Conservation (phyloP, 2,113 vertebrate species). For the Sapayoa aenigma region DNA sequence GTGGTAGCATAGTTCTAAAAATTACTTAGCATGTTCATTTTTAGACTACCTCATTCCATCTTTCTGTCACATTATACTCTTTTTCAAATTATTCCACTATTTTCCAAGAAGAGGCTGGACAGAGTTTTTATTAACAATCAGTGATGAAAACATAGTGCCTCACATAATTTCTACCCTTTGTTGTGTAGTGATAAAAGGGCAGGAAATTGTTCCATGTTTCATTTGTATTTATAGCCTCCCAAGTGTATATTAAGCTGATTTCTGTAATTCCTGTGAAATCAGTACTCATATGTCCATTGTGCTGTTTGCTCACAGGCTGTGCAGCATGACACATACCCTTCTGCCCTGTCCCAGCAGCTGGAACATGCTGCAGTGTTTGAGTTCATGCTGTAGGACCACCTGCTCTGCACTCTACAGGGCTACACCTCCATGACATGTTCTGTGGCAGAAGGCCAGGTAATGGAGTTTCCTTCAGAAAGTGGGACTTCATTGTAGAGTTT, state of each 20-base stretch:
- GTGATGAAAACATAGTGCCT: background rate
- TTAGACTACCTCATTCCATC: background rate
- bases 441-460: background rate
- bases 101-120: background rate
- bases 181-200: background rate
- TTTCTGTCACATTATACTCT: background rate
- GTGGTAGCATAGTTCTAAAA: background rate
- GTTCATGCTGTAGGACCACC: accelerated
- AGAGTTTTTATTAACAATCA: background rate
- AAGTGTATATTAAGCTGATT: background rate
- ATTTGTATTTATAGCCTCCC: background rate
- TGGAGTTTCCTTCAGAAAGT: background rate
- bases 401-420: background rate
- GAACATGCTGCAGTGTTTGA: background rate
- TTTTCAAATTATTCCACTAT: background rate
- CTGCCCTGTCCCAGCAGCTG: background rate
- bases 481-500: background rate
- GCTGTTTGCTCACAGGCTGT: background rate
- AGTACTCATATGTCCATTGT: background rate
- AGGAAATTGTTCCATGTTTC: background rate
- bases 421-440: background rate
- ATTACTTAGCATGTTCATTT: background rate
- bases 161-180: background rate
- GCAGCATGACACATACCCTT: background rate
- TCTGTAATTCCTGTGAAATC: background rate